Conservation (phyloP, 1,140 invertebrate species). For the Capitella teleta region DNA sequence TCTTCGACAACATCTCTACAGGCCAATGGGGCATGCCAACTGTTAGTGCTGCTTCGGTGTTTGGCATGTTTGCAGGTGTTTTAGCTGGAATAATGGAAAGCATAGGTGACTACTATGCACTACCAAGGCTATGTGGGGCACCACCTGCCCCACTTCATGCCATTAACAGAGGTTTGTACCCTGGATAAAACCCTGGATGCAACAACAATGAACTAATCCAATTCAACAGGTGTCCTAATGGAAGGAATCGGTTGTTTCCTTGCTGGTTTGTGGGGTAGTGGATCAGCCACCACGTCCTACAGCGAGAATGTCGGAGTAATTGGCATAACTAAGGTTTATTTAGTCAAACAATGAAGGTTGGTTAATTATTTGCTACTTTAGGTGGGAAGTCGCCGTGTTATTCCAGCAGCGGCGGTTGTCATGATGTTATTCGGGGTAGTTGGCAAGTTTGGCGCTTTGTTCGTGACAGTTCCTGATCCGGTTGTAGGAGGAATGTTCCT, state of each 20-base stretch:
- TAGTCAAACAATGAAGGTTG: not conserved
- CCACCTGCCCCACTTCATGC: constrained; percentile 9
- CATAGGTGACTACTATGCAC: constrained; percentile 36
- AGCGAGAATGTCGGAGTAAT: constrained; percentile 78
- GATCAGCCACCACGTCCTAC: constrained; percentile 74
- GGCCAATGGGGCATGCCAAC: constrained; percentile 35
- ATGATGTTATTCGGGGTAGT: constrained; percentile 10
- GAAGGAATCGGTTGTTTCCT: constrained; percentile 73
- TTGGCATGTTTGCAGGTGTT: constrained; percentile 32
- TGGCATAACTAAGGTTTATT: constrained; percentile 50
- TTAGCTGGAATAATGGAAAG: constrained; percentile 33
- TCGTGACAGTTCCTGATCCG: constrained; percentile 77
- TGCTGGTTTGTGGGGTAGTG: constrained; percentile 66
- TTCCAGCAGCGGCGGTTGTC: constrained; percentile 6
- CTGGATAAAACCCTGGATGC: no score
- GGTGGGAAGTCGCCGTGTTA: constrained; percentile 11
- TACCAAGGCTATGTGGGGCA: constrained; percentile 13
- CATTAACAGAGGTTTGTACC: constrained; percentile 10
- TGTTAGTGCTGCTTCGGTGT: constrained; percentile 24
- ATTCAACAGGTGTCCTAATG: constrained; percentile 57
- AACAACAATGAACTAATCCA: no score
- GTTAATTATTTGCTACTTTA: not conserved
- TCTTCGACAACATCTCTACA: constrained; percentile 7
- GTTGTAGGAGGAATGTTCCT: constrained; percentile 77
- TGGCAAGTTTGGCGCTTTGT: constrained; percentile 54